Evolutionary conservation across 2,113 vertebrate genomes (phyloP).

Genomic region (Myiagra hebetior): DNA sequence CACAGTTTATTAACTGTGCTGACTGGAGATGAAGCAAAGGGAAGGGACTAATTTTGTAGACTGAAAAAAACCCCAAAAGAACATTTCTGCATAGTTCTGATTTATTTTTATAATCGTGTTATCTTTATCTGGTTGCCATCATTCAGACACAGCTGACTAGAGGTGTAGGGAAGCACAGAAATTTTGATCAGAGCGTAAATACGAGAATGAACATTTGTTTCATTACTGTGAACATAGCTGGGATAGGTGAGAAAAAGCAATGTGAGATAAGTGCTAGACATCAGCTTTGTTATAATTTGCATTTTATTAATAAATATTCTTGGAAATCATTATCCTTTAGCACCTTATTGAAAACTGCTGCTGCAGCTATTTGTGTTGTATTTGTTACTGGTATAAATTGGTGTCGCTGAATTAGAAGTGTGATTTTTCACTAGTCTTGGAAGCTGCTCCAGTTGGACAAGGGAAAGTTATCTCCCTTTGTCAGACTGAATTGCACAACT

Average conservation of each 20-base stretch:
- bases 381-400: neutral
- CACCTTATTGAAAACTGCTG: neutral
- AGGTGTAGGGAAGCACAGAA: neutral
- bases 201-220: neutral
- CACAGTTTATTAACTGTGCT: neutral
- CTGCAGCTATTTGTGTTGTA: neutral
- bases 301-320: slow-evolving; percentile 18
- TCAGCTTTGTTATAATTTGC: neutral
- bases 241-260: neutral
- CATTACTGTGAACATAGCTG: neutral
- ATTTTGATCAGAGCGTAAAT: neutral
- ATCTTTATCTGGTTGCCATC: neutral
- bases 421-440: neutral
- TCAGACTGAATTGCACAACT: slow-evolving; percentile 4
- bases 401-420: neutral
- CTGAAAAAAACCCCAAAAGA: neutral
- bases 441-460: neutral
- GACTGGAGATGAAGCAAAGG: neutral
- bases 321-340: neutral
- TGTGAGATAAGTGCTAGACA: neutral
- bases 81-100: neutral
- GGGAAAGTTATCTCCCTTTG: neutral
- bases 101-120: neutral
- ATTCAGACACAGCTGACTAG: neutral
- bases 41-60: neutral